A percentile compares a stretch with the other conserved stretches of the same genome.
Conservation (phyloP, 2,888 invertebrate genomes). For the Acanthopleura granulata region DNA sequence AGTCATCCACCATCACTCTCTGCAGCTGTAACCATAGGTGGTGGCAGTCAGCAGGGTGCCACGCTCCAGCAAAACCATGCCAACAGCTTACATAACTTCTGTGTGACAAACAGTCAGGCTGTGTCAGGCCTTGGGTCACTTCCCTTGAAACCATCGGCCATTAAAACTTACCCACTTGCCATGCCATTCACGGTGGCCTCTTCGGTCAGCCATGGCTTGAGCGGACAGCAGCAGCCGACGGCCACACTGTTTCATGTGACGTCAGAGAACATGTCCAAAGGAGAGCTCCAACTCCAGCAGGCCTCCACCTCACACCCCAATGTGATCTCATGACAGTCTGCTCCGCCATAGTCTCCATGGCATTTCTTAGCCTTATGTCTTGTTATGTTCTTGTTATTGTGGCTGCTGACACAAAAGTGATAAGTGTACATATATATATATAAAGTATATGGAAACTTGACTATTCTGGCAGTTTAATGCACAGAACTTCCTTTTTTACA, state of each 20-base stretch:
- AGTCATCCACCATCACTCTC: neutral
- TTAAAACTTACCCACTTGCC: neutral
- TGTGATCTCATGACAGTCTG: conserved; percentile 12
- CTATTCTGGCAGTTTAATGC: conserved; percentile 1
- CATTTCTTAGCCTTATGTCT: conserved; percentile 3
- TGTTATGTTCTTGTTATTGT: conserved; percentile 1
- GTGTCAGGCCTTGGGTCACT: neutral
- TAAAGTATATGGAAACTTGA: neutral
- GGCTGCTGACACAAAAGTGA: conserved; percentile 11
- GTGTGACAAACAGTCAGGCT: conserved; percentile 2
- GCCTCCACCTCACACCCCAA: neutral
- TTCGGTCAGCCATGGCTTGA: conserved; percentile 30
- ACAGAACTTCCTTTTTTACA: too few species aligned
- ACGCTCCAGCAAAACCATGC: neutral
- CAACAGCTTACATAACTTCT: conserved; percentile 1
- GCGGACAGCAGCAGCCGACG: conserved; percentile 34
- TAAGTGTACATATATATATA: neutral
- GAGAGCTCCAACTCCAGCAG: neutral
- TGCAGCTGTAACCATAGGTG: neutral
- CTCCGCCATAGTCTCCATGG: neutral
- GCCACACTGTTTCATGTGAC: conserved; percentile 47
- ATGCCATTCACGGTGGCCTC: conserved; percentile 4
- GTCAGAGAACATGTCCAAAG: neutral
- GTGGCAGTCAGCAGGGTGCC: neutral
- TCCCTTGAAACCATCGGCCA: neutral